Evolutionary conservation across 2,888 invertebrate species (phyloP).

Genomic region (Eristalis pertinax): DNA sequence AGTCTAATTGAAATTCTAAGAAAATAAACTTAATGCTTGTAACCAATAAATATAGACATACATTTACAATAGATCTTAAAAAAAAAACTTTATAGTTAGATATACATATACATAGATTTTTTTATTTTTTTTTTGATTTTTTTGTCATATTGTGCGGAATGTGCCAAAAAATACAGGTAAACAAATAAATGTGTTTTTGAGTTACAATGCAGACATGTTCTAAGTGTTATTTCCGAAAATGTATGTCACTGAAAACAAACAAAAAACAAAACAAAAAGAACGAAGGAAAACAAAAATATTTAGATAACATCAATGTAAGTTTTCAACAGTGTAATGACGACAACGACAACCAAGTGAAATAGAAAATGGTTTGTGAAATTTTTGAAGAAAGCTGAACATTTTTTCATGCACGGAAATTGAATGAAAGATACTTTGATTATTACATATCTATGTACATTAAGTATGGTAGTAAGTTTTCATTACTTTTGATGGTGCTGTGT

Average conservation of each 20-base stretch:
- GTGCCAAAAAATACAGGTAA: constrained; percentile 39
- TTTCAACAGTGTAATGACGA: constrained; percentile 15
- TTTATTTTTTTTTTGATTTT: background rate
- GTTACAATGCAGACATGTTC: constrained; percentile 14
- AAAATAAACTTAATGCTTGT: constrained; percentile 28
- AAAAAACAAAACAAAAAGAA: constrained; percentile 1
- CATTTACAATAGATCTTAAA: constrained; percentile 32
- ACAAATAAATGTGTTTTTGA: constrained; percentile 26
- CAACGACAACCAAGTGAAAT: constrained; percentile 45
- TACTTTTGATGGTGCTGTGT: constrained; percentile 32
- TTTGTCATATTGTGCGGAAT: constrained; percentile 64
- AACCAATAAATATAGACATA: constrained; percentile 35
- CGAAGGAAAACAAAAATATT: background rate
- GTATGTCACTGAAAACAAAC: background rate
- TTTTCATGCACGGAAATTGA: constrained; percentile 57
- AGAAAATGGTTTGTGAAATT: constrained; percentile 70
- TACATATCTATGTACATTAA: constrained; percentile 25
- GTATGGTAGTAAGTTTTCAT: constrained; percentile 29
- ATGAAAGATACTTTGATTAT: constrained; percentile 36
- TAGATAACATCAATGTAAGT: background rate
- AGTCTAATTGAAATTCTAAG: constrained; percentile 17
- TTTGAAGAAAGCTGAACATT: constrained; percentile 67
- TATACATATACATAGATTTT: constrained; percentile 1
- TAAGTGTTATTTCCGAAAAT: background rate
- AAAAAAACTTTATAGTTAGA: constrained; percentile 8